Base-by-base conservation (phyloP, 2,113 vertebrate species). In the Cavia aperea region DNA sequence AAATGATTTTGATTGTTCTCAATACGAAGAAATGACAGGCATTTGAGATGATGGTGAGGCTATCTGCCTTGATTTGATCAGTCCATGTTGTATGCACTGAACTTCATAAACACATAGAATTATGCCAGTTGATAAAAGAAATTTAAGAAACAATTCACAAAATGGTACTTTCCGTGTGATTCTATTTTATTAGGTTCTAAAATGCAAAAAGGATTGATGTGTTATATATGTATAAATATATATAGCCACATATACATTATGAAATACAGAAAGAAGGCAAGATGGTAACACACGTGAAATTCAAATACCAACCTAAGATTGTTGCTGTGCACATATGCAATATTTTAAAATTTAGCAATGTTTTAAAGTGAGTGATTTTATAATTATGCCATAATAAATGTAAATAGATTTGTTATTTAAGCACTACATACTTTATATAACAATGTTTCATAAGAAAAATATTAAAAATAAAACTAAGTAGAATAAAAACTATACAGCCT, bases 181-280 rank as follows among this genome's bases (percentile, higher is more conserved):
- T 11, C 2, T 82, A 62, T 46, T 46, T 31, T 16, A 81, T 54
- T 56, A 86, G 8, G 3, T 26, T 49, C 7, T 81, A 68, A 89
- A 86, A 7, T 23, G n/a, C 60, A 31, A 63, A 46, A 78, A 46
- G 51, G 0, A 6, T 72, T 36, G 15, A 15, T 68, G 14, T 26
- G 31, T 93, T 73, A 75, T 19, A 62, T 39, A 31, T 36, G 2
- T 9, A 54, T 23, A 68, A 2, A 68, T 56, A 6, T 14, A 7
- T 63, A 79, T 33, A 54, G 2, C 11, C 18, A 85, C 3, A 83
- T 0, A 56, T 1, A 66, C 23, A 65, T 4, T 83, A 5, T 82
- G n/a, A 89, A 91, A 94, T 79, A 79, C 14, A 86, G 14, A 86
- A 93, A 88, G 33, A 91, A 93, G 3, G 0, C 12, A 90, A 56